phyloP scores from a whole-genome alignment of 2,797 vertebrate species.

The Enteromius radiatus region DNA sequence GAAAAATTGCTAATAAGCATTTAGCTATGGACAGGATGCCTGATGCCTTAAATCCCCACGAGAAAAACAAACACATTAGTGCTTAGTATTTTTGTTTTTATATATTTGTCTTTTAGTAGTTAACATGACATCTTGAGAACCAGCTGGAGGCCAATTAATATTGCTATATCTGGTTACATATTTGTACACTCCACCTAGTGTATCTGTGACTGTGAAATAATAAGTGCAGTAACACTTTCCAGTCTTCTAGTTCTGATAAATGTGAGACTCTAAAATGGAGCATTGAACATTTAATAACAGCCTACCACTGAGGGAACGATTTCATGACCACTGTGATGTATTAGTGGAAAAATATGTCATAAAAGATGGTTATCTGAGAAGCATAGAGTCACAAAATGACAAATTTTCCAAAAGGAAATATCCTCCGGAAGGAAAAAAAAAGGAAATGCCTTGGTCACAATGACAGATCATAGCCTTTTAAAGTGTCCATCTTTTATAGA shows the following conservation, averaged over 20 bases:
- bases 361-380: slow-evolving; percentile 53
- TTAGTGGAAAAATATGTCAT: slow-evolving; percentile 53
- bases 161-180: slow-evolving; percentile 14
- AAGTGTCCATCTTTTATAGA: slow-evolving; percentile 52
- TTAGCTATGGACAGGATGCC: not conserved
- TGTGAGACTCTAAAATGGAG: slow-evolving; percentile 26
- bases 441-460: slow-evolving; percentile 65
- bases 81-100: not conserved
- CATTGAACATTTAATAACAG: slow-evolving; percentile 42
- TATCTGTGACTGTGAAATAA: slow-evolving; percentile 20
- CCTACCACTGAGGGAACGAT: slow-evolving; percentile 24
- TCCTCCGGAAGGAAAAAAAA: slow-evolving; percentile 25
- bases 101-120: not conserved
- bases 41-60: not conserved
- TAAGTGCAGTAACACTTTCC: slow-evolving; percentile 20
- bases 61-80: not conserved
- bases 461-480: slow-evolving; percentile 48
- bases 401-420: slow-evolving; percentile 48
- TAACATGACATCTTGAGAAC: slow-evolving; percentile 26
- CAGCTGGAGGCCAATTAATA: slow-evolving; percentile 17
- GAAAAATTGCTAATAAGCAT: not conserved
- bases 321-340: slow-evolving; percentile 34
- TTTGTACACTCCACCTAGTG: not conserved
- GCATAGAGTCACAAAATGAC: slow-evolving; percentile 59
- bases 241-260: slow-evolving; percentile 13